phyloP scores from a whole-genome alignment of 2,888 invertebrate species.

The Graphium colonna region DNA sequence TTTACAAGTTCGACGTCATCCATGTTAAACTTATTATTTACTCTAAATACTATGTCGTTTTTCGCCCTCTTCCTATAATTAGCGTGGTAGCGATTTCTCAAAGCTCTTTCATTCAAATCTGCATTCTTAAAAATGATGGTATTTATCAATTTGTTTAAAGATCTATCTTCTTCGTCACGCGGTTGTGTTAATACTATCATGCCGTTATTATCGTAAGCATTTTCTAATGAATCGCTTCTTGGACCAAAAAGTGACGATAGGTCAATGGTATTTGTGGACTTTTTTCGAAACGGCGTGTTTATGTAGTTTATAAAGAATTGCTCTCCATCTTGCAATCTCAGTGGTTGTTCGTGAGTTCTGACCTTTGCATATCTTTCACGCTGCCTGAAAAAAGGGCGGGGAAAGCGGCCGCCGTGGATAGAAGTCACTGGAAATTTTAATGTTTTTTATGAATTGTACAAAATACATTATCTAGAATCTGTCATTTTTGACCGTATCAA shows the following conservation, averaged over 20 bases:
- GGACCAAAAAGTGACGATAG: conserved; percentile 3
- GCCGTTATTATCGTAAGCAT: conserved; percentile 11
- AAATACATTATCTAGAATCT: too few relatives aligned
- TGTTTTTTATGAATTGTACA: too few relatives aligned
- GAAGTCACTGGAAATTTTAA: too few relatives aligned
- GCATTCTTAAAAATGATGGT: conserved; percentile 1
- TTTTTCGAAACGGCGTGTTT: conserved; percentile 14
- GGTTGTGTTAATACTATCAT: conserved; percentile 13
- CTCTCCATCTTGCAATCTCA: conserved; percentile 5
- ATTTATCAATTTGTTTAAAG: conserved; percentile 11
- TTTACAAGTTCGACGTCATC: too few relatives aligned
- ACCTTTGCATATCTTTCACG: too few relatives aligned
- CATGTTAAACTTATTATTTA: too few relatives aligned
- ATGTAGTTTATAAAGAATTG: conserved; percentile 5
- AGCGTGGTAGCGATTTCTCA: neutral
- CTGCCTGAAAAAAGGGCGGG: too few relatives aligned
- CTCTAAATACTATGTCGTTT: too few relatives aligned
- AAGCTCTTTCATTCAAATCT: neutral
- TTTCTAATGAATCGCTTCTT: conserved; percentile 12
- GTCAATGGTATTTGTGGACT: neutral
- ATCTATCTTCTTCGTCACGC: conserved; percentile 4
- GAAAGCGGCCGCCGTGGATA: too few relatives aligned
- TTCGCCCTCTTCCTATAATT: neutral
- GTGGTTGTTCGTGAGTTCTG: neutral
- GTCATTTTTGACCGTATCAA: too few relatives aligned